Conservation (phyloP, 2,888 invertebrate species). For the Tipula vernalis region DNA sequence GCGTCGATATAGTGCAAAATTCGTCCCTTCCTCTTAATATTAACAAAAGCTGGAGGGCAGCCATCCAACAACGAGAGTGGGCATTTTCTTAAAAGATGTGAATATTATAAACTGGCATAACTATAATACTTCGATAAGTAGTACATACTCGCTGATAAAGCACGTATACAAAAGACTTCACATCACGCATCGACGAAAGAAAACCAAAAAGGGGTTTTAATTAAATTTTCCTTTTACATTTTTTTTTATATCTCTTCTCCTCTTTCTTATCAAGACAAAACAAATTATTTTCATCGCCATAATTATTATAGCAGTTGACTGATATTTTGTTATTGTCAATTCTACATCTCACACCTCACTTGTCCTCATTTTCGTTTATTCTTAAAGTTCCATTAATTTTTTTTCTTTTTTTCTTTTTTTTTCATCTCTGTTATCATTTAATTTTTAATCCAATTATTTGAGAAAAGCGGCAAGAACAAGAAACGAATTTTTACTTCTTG, state of each 20-base stretch:
- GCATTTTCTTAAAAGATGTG: too few species aligned
- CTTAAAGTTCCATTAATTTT: not conserved
- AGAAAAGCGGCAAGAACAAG: not conserved
- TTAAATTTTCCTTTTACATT: not conserved
- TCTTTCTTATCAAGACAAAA: not conserved
- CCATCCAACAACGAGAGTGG: too few species aligned
- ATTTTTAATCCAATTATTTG: constrained; percentile 4
- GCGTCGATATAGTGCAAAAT: too few species aligned
- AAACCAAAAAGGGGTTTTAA: not conserved
- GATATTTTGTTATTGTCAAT: not conserved
- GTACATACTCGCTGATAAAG: not conserved
- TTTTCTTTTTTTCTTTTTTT: not conserved
- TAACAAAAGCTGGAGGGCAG: too few species aligned
- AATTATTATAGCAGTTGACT: not conserved
- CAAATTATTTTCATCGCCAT: not conserved
- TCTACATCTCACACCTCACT: not conserved
- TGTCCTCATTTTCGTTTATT: not conserved
- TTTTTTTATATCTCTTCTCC: not conserved
- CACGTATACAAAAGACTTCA: not conserved
- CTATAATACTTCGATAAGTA: not conserved
- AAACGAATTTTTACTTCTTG: not conserved
- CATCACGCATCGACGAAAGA: not conserved
- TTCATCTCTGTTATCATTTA: not conserved
- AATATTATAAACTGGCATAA: too few species aligned
- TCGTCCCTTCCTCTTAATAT: too few species aligned